These are phyloP conservation scores for Caiman crocodilus DNA, from an alignment of 2,797 vertebrate species.

Conservation along the genomic window DNA sequence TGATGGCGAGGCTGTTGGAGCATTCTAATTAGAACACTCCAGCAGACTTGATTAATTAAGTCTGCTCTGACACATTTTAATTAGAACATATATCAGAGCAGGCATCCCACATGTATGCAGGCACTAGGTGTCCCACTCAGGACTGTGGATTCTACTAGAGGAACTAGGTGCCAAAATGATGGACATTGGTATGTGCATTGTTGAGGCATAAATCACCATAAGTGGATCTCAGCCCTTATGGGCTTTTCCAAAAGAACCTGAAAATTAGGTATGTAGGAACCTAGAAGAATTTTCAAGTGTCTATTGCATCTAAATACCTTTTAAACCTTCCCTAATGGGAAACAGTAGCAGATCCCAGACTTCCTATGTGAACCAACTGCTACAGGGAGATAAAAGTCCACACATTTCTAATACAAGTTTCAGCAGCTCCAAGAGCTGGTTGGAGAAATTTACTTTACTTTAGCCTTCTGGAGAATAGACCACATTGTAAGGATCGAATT, in stretches of 20 bases:
- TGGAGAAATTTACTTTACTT: neutral
- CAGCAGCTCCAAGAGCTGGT: neutral
- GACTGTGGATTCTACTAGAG: no score
- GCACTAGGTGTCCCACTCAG: no score
- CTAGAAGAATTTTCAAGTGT: neutral
- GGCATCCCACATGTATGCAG: no score
- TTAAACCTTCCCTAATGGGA: neutral
- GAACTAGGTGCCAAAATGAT: neutral
- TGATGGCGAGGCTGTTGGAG: no score
- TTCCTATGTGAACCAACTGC: neutral
- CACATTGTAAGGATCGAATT: neutral
- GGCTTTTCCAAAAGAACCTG: fast-evolving
- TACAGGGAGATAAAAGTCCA: neutral
- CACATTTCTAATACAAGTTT: neutral
- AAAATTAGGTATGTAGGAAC: fast-evolving
- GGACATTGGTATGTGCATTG: neutral
- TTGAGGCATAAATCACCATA: neutral
- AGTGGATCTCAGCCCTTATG: neutral
- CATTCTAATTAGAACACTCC: no score
- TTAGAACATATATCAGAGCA: no score
- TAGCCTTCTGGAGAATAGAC: neutral
- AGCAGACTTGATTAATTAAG: no score
- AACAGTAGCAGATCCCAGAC: neutral
- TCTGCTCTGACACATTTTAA: no score
- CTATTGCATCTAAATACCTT: neutral